These are phyloP conservation scores for Orthosia incerta DNA, from an alignment of 2,888 invertebrate species.

Conservation along the genomic window DNA sequence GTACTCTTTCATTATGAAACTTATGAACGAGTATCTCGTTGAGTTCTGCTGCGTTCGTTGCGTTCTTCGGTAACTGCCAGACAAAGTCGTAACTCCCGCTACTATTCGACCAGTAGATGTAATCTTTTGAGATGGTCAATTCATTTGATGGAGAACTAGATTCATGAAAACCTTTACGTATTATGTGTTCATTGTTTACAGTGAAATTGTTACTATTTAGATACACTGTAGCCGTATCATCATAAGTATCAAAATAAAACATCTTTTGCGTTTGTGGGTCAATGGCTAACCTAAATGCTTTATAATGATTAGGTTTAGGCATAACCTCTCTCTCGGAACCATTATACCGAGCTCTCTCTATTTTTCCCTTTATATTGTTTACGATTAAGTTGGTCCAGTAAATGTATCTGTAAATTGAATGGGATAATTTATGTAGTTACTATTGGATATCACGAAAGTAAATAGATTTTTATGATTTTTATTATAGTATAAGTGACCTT, in stretches of 20 bases:
- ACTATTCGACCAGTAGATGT: slow-evolving; percentile 95
- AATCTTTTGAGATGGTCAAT: slow-evolving; percentile 93
- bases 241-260: slow-evolving; percentile 94
- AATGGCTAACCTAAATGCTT: slow-evolving; percentile 92
- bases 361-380: slow-evolving; percentile 89
- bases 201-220: not conserved
- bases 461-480: not conserved
- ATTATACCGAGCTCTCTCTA: slow-evolving; percentile 94
- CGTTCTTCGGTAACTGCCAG: not conserved
- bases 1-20: slow-evolving; percentile 71
- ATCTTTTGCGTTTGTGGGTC: slow-evolving; percentile 93
- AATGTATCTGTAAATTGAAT: slow-evolving; percentile 90
- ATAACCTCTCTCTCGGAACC: slow-evolving; percentile 92
- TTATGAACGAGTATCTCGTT: not conserved
- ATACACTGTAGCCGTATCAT: not conserved
- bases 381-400: slow-evolving; percentile 94
- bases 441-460: not conserved
- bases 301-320: slow-evolving; percentile 90
- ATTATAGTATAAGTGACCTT: no score
- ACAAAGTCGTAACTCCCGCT: not conserved
- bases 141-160: slow-evolving; percentile 89
- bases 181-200: rapidly evolving
- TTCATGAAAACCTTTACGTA: not conserved
- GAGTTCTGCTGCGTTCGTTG: rapidly evolving
- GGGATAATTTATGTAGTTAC: not conserved